Percentiles rank a stretch among this genome's conserved stretches.
Conservation (phyloP, 92 coral and sea anemone genomes). For the Siderastrea radians region DNA sequence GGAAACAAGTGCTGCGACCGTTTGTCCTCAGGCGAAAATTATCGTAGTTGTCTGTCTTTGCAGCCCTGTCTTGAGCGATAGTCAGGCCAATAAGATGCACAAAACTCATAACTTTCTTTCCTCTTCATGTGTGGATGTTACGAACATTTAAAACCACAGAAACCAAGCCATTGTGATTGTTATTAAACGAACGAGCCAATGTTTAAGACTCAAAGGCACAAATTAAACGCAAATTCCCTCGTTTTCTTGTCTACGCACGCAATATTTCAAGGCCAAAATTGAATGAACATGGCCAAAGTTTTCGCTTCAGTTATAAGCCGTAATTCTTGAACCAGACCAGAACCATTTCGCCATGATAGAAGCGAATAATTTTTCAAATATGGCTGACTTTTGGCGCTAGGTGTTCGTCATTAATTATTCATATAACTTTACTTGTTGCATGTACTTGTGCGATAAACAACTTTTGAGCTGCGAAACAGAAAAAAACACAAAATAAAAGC, state of each 20-base stretch:
- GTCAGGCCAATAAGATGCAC: constrained; percentile 84
- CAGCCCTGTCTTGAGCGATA: constrained; percentile 73
- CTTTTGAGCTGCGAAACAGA: neutral
- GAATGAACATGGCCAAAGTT: neutral
- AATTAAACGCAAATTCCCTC: neutral
- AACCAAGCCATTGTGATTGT: constrained; percentile 1
- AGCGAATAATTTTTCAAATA: constrained; percentile 17
- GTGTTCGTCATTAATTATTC: constrained; percentile 53
- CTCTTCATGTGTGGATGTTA: constrained; percentile 63
- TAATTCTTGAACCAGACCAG: neutral
- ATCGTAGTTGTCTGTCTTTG: neutral
- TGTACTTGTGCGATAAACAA: constrained; percentile 52
- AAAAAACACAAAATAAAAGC: neutral
- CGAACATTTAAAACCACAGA: neutral
- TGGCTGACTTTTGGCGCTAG: constrained; percentile 62
- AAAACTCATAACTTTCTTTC: constrained; percentile 73
- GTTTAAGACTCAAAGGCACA: neutral
- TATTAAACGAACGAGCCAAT: constrained; percentile 11
- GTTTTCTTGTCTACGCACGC: neutral
- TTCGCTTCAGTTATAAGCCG: constrained; percentile 1
- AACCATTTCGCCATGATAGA: constrained; percentile 26
- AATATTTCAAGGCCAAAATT: neutral
- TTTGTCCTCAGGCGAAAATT: constrained; percentile 26
- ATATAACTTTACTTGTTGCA: constrained; percentile 61
- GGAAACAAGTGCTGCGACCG: constrained; percentile 28